Evolutionary conservation across 2,797 vertebrate genomes (phyloP).

Genomic region (Pantherophis vulpinus): DNA sequence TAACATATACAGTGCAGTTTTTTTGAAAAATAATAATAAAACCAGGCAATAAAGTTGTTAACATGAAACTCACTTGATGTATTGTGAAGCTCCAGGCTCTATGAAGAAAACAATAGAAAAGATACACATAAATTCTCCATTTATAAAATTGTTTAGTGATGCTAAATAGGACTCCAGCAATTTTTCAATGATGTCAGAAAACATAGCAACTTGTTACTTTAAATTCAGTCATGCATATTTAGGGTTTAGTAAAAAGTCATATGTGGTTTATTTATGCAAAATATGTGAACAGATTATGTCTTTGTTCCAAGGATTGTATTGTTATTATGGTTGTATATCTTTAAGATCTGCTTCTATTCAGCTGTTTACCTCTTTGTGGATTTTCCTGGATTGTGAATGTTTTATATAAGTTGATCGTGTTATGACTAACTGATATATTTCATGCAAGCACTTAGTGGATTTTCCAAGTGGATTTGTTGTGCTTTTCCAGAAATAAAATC

Average conservation of each 20-base stretch:
- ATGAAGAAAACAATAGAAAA: constrained; percentile 54
- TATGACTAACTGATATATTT: not conserved
- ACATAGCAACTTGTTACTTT: constrained; percentile 37
- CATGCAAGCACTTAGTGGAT: not conserved
- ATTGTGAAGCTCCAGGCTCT: constrained; percentile 33
- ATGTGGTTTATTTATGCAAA: constrained; percentile 6
- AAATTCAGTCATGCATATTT: constrained; percentile 28
- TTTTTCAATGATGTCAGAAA: constrained; percentile 38
- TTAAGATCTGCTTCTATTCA: not conserved
- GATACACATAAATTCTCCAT: constrained; percentile 53
- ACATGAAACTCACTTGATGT: constrained; percentile 46
- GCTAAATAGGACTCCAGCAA: not conserved
- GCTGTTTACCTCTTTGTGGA: not conserved
- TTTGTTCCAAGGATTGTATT: not conserved
- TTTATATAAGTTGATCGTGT: not conserved
- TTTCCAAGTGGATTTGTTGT: not conserved
- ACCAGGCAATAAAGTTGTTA: constrained; percentile 53
- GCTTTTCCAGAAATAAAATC: not conserved
- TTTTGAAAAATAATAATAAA: constrained; percentile 51
- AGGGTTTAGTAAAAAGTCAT: not conserved
- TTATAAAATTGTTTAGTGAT: constrained; percentile 45
- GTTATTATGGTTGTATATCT: not conserved
- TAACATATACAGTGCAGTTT: constrained; percentile 49
- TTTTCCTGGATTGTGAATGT: not conserved
- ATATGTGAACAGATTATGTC: not conserved